These are phyloP conservation scores for Parapristionchus giblindavisi DNA, from an alignment of 2,888 invertebrate genomes.

Conservation along the genomic window DNA sequence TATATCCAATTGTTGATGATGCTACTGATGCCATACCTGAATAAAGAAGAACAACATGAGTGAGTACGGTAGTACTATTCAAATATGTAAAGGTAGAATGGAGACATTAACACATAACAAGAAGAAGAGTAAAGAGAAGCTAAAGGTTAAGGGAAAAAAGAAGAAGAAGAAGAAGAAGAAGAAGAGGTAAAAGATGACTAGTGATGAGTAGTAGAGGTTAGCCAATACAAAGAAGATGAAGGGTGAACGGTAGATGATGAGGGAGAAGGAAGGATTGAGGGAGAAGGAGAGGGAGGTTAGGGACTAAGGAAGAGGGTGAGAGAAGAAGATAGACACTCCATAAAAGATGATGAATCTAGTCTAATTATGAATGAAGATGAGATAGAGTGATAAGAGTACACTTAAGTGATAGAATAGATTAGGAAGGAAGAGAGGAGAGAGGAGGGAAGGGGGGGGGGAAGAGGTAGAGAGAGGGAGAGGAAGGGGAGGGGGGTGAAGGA, in stretches of 20 bases:
- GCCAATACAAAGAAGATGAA: no score
- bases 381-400: no score
- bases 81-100: not conserved
- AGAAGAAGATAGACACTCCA: no score
- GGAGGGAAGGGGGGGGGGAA: not conserved
- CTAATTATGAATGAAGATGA: no score
- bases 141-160: not conserved
- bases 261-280: no score
- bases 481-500: not conserved
- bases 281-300: no score
- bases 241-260: no score
- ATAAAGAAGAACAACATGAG: no score
- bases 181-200: not conserved
- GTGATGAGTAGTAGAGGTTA: not conserved
- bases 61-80: no score
- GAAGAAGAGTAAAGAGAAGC: not conserved
- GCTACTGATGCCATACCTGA: conserved; percentile 23
- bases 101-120: not conserved
- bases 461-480: not conserved
- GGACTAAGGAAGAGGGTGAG: no score
- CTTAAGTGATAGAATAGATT: no score
- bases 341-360: no score
- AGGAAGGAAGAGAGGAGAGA: not conserved
- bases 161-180: not conserved
- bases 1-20: not conserved